Evolutionary conservation across 1,140 invertebrate genomes (phyloP).

Genomic region (Scaptomyza montana): DNA sequence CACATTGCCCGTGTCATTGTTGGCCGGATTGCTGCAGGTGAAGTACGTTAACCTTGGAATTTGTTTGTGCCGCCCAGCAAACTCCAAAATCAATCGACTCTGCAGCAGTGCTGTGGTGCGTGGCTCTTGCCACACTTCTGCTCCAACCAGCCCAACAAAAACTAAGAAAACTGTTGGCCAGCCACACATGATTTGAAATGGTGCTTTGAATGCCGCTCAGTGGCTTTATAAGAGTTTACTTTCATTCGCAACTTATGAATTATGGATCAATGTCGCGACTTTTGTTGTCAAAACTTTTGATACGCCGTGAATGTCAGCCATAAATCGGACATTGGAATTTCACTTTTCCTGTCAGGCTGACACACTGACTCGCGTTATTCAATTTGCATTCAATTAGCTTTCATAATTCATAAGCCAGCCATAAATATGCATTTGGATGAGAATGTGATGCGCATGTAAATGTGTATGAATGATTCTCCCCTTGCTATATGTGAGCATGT

Average conservation of each 20-base stretch:
- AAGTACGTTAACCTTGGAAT: constrained; percentile 78
- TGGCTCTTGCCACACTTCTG: constrained; percentile 20
- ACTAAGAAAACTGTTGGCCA: constrained; percentile 6
- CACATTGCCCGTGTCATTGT: constrained; percentile 28
- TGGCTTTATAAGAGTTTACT: constrained; percentile 23
- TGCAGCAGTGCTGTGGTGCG: constrained; percentile 49
- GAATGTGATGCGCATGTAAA: constrained; percentile 22
- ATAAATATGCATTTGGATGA: constrained; percentile 64
- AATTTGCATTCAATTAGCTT: constrained; percentile 79
- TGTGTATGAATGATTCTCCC: constrained; percentile 38
- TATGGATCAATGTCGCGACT: constrained; percentile 58
- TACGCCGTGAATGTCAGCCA: constrained; percentile 48
- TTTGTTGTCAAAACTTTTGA: constrained; percentile 51
- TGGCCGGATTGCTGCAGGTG: constrained; percentile 64
- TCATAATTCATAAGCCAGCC: constrained; percentile 69
- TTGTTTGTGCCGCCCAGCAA: constrained; percentile 65
- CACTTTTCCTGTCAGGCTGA: constrained; percentile 75
- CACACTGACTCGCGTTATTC: constrained; percentile 70
- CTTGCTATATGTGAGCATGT: constrained; percentile 4
- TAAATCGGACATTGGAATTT: constrained; percentile 75
- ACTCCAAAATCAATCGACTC: constrained; percentile 52
- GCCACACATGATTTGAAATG: constrained; percentile 19
- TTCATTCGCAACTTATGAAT: constrained; percentile 23
- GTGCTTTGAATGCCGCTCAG: not conserved
- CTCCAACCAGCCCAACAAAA: constrained; percentile 14